Percentiles rank a stretch among this genome's conserved stretches.
These are phyloP conservation scores for Euthynnus affinis DNA, from an alignment of 2,797 vertebrate genomes.

Conservation along the genomic window DNA sequence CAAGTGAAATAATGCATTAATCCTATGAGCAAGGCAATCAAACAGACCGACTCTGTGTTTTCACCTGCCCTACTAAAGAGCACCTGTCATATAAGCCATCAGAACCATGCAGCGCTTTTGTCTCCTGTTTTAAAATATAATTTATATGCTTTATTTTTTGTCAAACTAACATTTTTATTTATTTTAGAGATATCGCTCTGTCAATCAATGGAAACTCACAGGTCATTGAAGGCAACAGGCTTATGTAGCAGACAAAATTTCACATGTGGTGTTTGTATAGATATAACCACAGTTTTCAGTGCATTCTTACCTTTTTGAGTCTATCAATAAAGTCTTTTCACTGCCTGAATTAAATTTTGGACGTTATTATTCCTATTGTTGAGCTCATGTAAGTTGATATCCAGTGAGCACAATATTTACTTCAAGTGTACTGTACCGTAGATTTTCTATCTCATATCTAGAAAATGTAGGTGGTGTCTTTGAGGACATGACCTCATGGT, in stretches of 20 bases:
- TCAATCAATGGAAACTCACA: neutral
- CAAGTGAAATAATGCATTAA: too few relatives aligned
- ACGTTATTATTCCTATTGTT: neutral
- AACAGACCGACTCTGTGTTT: too few relatives aligned
- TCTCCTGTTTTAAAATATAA: too few relatives aligned
- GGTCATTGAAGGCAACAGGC: neutral
- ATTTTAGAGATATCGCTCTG: neutral
- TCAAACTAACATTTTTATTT: neutral
- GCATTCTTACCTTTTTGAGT: neutral
- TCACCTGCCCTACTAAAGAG: too few relatives aligned
- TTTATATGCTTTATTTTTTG: neutral
- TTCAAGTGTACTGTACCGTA: rapidly evolving
- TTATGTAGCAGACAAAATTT: neutral
- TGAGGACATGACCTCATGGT: neutral
- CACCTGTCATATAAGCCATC: too few relatives aligned
- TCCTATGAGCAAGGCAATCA: too few relatives aligned
- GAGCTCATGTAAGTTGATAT: neutral
- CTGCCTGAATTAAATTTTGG: neutral
- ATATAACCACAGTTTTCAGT: neutral
- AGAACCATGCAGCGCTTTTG: too few relatives aligned
- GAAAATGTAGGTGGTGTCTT: neutral
- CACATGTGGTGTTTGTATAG: slow-evolving; percentile 1
- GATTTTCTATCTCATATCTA: neutral
- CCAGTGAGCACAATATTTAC: neutral
- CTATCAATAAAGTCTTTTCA: neutral